Conservation (phyloP, 2,888 invertebrate genomes). For the Tortrix viridana region DNA sequence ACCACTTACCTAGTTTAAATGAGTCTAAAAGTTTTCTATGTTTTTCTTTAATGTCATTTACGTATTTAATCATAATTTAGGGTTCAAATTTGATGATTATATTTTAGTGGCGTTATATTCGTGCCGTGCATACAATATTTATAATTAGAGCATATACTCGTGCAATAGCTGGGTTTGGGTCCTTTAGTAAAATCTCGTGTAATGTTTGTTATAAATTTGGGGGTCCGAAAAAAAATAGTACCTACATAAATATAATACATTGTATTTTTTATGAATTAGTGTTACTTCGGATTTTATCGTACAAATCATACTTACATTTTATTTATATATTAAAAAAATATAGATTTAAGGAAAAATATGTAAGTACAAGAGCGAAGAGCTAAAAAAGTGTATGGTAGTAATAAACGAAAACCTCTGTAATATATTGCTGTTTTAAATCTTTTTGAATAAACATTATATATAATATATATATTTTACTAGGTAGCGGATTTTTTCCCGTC, state of each 20-base stretch:
- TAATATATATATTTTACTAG: slow-evolving; percentile 41
- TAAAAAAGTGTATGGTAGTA: slow-evolving; percentile 75
- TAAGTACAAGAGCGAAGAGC: slow-evolving; percentile 58
- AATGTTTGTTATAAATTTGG: slow-evolving; percentile 34
- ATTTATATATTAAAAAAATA: slow-evolving; percentile 25
- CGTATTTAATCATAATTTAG: slow-evolving; percentile 42
- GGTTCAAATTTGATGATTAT: slow-evolving; percentile 62
- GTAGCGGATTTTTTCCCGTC: slow-evolving; percentile 42
- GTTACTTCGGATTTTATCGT: slow-evolving; percentile 2
- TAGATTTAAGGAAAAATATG: slow-evolving; percentile 35
- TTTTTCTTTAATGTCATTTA: background rate
- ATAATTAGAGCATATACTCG: slow-evolving; percentile 37
- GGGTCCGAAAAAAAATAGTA: background rate
- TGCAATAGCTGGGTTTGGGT: slow-evolving; percentile 77
- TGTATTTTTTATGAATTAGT: background rate
- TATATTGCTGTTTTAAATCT: slow-evolving; percentile 50
- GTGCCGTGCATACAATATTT: slow-evolving; percentile 38
- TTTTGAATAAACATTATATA: slow-evolving; percentile 38
- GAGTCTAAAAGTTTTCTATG: too few species aligned
- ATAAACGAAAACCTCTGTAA: slow-evolving; percentile 67
- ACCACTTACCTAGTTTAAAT: too few species aligned
- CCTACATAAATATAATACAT: too few species aligned
- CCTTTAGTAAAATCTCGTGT: slow-evolving; percentile 50
- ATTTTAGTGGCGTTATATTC: slow-evolving; percentile 40
- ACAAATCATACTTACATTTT: slow-evolving; percentile 38